Evolutionary conservation across 2,113 vertebrate species (phyloP).

Genomic region (Elgaria multicarinata): DNA sequence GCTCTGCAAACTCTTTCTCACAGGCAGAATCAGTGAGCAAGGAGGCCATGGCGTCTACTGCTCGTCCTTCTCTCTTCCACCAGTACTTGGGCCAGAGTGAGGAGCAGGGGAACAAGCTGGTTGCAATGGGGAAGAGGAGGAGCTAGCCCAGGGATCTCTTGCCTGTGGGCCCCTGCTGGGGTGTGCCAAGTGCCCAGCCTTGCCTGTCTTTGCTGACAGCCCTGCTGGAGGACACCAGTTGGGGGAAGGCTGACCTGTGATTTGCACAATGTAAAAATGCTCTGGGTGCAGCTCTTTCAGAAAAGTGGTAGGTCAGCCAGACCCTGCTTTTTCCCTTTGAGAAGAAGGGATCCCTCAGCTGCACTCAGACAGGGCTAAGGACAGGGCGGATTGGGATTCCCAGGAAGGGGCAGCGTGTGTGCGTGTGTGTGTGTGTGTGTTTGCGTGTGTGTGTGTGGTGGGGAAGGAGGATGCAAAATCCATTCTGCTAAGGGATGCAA

Average conservation of each 20-base stretch:
- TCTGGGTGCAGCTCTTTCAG: background rate
- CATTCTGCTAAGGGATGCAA: slow-evolving; percentile 57
- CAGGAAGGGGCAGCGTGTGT: background rate
- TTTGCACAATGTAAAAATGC: background rate
- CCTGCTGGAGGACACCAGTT: background rate
- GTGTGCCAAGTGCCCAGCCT: too few relatives aligned
- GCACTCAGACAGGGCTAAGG: background rate
- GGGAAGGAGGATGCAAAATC: slow-evolving; percentile 32
- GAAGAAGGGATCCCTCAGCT: background rate
- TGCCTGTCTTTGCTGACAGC: too few relatives aligned
- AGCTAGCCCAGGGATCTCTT: too few relatives aligned
- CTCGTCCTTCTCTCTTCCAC: too few relatives aligned
- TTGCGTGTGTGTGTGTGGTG: background rate
- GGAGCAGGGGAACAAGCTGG: too few relatives aligned
- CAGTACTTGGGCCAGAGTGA: too few relatives aligned
- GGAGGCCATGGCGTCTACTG: too few relatives aligned
- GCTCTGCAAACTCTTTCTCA: too few relatives aligned
- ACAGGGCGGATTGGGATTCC: background rate
- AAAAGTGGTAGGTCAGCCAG: background rate
- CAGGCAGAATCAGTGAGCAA: too few relatives aligned
- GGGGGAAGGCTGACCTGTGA: background rate
- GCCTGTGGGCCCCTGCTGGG: too few relatives aligned
- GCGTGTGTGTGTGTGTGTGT: background rate
- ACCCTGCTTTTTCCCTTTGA: background rate
- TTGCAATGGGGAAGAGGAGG: too few relatives aligned